Evolutionary conservation across 1,140 invertebrate genomes (phyloP).

Genomic region (Micrasema longulum): DNA sequence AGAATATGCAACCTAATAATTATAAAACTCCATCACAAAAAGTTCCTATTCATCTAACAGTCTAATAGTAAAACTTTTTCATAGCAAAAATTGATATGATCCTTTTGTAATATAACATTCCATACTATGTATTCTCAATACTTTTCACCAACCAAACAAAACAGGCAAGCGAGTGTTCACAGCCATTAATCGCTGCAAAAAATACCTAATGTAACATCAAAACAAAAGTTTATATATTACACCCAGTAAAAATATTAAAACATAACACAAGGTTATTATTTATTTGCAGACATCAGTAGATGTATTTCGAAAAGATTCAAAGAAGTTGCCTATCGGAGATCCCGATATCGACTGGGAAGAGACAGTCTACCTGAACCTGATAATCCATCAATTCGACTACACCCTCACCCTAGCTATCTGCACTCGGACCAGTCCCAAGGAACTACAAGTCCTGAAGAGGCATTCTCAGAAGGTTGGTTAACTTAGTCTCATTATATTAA

Average conservation of each 20-base stretch:
- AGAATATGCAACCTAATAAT: too few species aligned
- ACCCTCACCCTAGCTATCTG: slow-evolving; percentile 97
- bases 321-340: slow-evolving; percentile 95
- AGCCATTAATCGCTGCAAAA: slow-evolving; percentile 48
- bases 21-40: slow-evolving; percentile 28
- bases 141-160: slow-evolving; percentile 17
- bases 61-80: slow-evolving; percentile 39
- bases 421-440: slow-evolving; percentile 95
- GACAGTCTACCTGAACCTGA: slow-evolving; percentile 98
- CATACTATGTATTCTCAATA: slow-evolving; percentile 14
- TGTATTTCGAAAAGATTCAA: slow-evolving; percentile 96
- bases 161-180: slow-evolving; percentile 47
- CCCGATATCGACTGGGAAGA: slow-evolving; percentile 98
- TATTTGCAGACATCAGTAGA: slow-evolving; percentile 86
- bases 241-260: slow-evolving; percentile 33
- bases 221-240: slow-evolving; percentile 30
- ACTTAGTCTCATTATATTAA: neutral
- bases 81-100: slow-evolving; percentile 41
- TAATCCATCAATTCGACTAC: slow-evolving; percentile 99
- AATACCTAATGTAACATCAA: slow-evolving; percentile 37
- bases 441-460: slow-evolving; percentile 92
- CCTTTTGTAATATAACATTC: slow-evolving; percentile 4
- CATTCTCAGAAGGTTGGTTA: slow-evolving; percentile 84
- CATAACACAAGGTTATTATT: slow-evolving; percentile 4
- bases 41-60: slow-evolving; percentile 28